Evolutionary conservation across 92 coral and sea anemone species (phyloP), one percentile per base, ranked within the genome.

Genomic region (Hydrozoanthus gracilis): DNA sequence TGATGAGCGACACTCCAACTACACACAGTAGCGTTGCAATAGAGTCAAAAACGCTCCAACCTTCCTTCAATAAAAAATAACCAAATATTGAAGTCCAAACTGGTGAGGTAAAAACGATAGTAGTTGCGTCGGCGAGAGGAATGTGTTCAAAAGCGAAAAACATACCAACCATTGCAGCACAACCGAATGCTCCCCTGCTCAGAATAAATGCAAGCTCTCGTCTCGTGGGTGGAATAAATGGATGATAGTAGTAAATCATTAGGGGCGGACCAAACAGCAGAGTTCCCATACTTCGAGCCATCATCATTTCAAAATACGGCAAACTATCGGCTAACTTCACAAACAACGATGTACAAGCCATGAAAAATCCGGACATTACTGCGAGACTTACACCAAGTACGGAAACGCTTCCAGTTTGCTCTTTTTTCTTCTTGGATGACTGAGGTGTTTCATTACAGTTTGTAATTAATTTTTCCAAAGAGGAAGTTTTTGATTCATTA

Each of bases 101-200:
- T 0, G 98, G 98, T 8, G 92, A 77, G 7, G 96, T 89, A 27
- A 89, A 95, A 18, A 88, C 73, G 7, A 95, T 82, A 6, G 92
- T 95, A 11, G 93, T 93, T 8, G 98, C 95, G 20, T 95, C 98
- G 0, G 95, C 94, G n/a, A 95, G 47, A 20, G 96, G 95, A 93
- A 95, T 95, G 87, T 93, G 91, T 64, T 95, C 91, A 7, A 93
- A 78, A 0, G 98, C 90, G 60, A 89, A 95, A 49, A 90, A 55
- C 75, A 87, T 84, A 3, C 86, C 73, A 39, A 72, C 52, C 93
- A 93, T 88, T 4, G 91, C 91, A 0, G 55, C 88, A 45, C 17
- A 87, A 52, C 11, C 96, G 92, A 79, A 83, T 20, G 15, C 87
- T 8, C 39, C 95, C 91, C 8, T 90, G 86, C 47, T 91, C 61